Evolutionary conservation across 1,140 invertebrate species (phyloP), one percentile per base, ranked within the genome.

Genomic region (Listronotus bonariensis): DNA sequence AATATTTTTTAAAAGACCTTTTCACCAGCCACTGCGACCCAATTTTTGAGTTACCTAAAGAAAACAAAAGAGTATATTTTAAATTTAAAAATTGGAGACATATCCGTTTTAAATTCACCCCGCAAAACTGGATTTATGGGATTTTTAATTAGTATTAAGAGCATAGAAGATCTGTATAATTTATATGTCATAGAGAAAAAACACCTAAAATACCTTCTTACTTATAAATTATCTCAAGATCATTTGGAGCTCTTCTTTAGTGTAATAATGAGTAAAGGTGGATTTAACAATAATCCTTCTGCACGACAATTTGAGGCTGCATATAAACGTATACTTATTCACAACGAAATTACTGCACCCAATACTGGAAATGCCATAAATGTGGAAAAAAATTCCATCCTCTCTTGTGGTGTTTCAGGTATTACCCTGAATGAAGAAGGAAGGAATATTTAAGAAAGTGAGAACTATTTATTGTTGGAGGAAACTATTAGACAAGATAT

Each of bases 221-320:
- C 73, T 0, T 77, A 79, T 60, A 80, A 78, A 68, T 52, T 80
- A 4, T 74, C 69, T 12, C 76, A 80, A 65, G 78, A 80, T 65
- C 76, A 78, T 60, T 46, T 80, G 12, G 78, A 80, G 72, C 38
- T 74, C 6, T 76, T 79, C 65, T 80, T 79, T 70, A 43, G 60
- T 12, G 59, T 53, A 4, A 72, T 79, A 14, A 43, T 74, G 52
- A 49, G 51, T 49, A 45, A 55, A 65, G 73, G 75, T 12, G 74
- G 78, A 7, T 67, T 64, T 42, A 79, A 78, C 64, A 77, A 79
- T 53, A 80, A 79, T 66, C 78, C 76, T 9, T 72, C 73, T 12
- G 60, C 54, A 11, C 51, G 48, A 34, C 73, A 80, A 63, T 78
- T 80, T 65, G 64, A 65, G 58, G 40, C 43, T 10, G 66, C 64